Evolutionary conservation across 2,797 vertebrate genomes (phyloP).

Genomic region (Vespertilio murinus): DNA sequence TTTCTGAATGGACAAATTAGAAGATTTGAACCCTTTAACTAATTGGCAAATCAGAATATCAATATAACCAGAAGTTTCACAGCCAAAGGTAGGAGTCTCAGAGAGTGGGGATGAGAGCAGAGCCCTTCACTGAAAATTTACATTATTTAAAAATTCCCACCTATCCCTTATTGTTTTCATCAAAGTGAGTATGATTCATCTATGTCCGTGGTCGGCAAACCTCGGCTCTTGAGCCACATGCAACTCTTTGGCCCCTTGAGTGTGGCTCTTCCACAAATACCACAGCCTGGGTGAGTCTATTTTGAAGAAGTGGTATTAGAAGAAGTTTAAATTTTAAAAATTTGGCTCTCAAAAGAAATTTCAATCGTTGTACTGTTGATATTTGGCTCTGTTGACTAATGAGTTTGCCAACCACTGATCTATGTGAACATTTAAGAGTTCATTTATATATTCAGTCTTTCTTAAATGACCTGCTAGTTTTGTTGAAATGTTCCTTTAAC

Average conservation of each 20-base stretch:
- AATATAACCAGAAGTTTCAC: constrained; percentile 39
- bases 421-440: neutral
- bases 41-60: constrained; percentile 8
- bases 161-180: constrained; percentile 3
- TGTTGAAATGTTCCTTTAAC: constrained; percentile 41
- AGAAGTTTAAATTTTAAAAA: too few species aligned
- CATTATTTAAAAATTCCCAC: neutral
- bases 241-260: too few species aligned
- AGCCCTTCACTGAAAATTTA: neutral
- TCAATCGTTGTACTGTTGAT: too few species aligned
- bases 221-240: too few species aligned
- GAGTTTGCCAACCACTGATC: neutral
- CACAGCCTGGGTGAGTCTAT: too few species aligned
- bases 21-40: neutral
- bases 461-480: neutral
- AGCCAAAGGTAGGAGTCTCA: neutral
- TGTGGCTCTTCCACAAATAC: too few species aligned
- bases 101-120: neutral
- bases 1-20: neutral
- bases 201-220: neutral
- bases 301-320: too few species aligned
- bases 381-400: too few species aligned
- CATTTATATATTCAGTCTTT: constrained; percentile 36
- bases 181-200: constrained; percentile 28
- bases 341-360: too few species aligned